phyloP scores from a whole-genome alignment of 2,797 vertebrate genomes.

The Setipinna tenuifilis region DNA sequence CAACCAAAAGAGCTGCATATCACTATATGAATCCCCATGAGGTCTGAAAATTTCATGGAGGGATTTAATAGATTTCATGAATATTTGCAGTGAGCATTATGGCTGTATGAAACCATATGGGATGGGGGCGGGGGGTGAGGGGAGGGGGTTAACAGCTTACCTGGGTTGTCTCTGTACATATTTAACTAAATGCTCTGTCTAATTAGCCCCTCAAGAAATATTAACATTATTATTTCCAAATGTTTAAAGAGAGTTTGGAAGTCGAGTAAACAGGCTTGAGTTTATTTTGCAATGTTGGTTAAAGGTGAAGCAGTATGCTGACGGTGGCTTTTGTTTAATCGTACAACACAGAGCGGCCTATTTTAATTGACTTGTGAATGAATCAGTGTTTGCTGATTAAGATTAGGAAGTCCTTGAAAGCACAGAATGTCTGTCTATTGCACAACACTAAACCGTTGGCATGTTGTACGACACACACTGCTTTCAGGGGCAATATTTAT shows the following conservation, averaged over 20 bases:
- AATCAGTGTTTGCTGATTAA: neutral
- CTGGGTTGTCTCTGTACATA: constrained; percentile 34
- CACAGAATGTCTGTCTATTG: neutral
- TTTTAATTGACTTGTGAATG: neutral
- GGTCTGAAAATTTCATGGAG: constrained; percentile 6
- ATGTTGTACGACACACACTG: neutral
- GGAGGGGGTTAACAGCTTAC: constrained; percentile 23
- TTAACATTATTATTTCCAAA: neutral
- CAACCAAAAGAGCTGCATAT: neutral
- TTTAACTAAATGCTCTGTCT: constrained; percentile 32
- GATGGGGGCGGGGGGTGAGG: neutral
- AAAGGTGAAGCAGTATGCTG: neutral
- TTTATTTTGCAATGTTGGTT: neutral
- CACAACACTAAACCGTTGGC: neutral
- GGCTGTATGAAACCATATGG: neutral
- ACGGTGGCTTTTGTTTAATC: constrained; percentile 6
- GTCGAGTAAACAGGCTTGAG: neutral
- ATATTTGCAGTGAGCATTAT: constrained; percentile 37
- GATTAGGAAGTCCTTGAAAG: neutral
- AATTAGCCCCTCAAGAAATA: constrained; percentile 21
- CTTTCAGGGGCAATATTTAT: neutral
- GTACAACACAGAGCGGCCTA: neutral
- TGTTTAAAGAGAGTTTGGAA: constrained; percentile 3
- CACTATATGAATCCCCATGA: neutral
- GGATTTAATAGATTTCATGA: constrained; percentile 44